Percentiles rank a stretch among this genome's conserved stretches.
phyloP scores from a whole-genome alignment of 2,113 vertebrate species.

The Cyprinodon brontotheroides region DNA sequence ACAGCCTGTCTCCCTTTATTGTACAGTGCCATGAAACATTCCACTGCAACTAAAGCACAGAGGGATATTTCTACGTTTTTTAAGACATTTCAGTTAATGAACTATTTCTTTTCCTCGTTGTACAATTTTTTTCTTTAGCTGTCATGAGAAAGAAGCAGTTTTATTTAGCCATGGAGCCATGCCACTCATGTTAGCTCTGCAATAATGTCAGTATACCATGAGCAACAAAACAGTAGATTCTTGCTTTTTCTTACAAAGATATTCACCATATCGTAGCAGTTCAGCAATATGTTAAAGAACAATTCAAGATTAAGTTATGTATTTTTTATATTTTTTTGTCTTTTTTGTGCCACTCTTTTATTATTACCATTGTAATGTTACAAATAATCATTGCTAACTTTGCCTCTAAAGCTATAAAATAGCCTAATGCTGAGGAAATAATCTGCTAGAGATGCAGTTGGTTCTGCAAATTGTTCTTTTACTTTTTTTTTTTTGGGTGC shows the following conservation, averaged over 20 bases:
- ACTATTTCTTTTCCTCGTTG: constrained; percentile 17
- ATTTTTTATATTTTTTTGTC: constrained; percentile 34
- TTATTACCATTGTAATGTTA: constrained; percentile 45
- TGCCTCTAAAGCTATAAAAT: constrained; percentile 70
- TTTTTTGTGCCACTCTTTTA: constrained; percentile 53
- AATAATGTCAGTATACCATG: constrained; percentile 62
- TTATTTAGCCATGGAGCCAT: constrained; percentile 36
- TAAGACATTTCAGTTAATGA: constrained; percentile 39
- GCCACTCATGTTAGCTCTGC: constrained; percentile 61
- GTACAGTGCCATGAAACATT: constrained; percentile 78
- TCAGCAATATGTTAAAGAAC: constrained; percentile 66
- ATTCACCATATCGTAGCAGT: constrained; percentile 60
- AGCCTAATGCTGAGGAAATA: constrained; percentile 55
- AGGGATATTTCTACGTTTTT: constrained; percentile 52
- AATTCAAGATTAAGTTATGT: constrained; percentile 37
- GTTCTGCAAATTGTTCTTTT: constrained; percentile 48
- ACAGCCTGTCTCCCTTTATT: constrained; percentile 74
- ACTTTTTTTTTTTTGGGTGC: constrained; percentile 37
- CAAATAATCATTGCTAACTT: constrained; percentile 55
- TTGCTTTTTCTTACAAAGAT: constrained; percentile 30
- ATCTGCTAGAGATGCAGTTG: constrained; percentile 46
- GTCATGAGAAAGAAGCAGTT: constrained; percentile 37
- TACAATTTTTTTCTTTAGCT: constrained; percentile 18
- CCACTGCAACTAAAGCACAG: constrained; percentile 75
- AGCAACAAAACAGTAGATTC: constrained; percentile 36